Percentiles rank a stretch among this genome's conserved stretches.
phyloP scores from a whole-genome alignment of 2,888 invertebrate genomes.

The Germaria angustata region DNA sequence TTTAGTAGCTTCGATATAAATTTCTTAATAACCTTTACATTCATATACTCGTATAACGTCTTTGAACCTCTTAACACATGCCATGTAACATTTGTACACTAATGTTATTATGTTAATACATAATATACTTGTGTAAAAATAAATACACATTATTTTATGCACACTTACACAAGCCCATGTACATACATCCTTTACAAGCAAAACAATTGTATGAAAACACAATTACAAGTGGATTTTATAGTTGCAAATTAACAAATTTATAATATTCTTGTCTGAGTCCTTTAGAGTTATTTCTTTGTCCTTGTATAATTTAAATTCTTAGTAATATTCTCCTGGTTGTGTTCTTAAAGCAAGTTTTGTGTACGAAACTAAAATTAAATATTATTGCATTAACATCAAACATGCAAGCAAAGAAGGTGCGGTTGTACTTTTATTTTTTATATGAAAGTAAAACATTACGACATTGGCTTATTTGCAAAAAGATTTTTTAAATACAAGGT shows the following conservation, averaged over 20 bases:
- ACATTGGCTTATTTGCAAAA: too few species aligned
- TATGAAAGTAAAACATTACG: background rate
- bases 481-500: too few species aligned
- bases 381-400: conserved; percentile 29
- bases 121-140: background rate
- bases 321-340: background rate
- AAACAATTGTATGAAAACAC: conserved; percentile 19
- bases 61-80: conserved; percentile 41
- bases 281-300: background rate
- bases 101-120: conserved; percentile 7
- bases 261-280: conserved; percentile 11
- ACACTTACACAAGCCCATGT: background rate
- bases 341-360: background rate
- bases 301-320: conserved; percentile 29
- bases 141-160: background rate
- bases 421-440: background rate
- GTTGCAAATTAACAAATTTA: conserved; percentile 51
- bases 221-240: conserved; percentile 4
- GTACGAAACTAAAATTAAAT: conserved; percentile 20
- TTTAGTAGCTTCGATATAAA: background rate
- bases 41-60: conserved; percentile 15
- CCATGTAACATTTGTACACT: conserved; percentile 3
- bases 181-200: background rate
- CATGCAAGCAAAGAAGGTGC: too few species aligned
- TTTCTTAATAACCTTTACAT: conserved; percentile 21